Conservation (phyloP, 30 jellyfish, hydroid and myxozoan species). For the Turritopsis rubra region DNA sequence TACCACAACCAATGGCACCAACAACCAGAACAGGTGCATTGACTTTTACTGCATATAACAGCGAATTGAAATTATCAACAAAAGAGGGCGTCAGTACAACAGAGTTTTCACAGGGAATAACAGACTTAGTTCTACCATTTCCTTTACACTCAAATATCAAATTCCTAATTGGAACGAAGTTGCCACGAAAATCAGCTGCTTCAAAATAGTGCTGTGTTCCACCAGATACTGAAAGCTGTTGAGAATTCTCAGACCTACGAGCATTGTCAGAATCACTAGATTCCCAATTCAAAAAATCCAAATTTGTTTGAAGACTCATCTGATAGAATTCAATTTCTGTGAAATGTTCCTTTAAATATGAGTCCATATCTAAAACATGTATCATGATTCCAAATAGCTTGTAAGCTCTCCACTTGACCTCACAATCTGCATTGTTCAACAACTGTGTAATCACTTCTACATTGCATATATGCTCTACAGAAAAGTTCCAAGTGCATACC, state of each 20-base stretch:
- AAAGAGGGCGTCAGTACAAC: slow-evolving; percentile 32
- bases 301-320: neutral
- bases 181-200: neutral
- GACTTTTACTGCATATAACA: slow-evolving; percentile 7
- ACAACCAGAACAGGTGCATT: slow-evolving; percentile 51
- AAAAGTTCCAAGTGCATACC: neutral
- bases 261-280: neutral
- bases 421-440: neutral
- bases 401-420: neutral
- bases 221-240: neutral
- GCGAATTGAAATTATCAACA: slow-evolving; percentile 2
- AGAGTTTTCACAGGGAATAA: neutral
- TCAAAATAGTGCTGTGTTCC: neutral
- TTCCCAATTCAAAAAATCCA: neutral
- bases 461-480: neutral
- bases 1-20: slow-evolving; percentile 87
- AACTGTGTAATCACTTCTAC: neutral
- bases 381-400: neutral
- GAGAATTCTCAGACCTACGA: neutral
- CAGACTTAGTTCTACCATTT: neutral
- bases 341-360: neutral
- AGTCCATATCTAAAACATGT: slow-evolving; percentile 11
- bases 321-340: slow-evolving; percentile 4
- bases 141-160: neutral
- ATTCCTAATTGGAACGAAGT: slow-evolving; percentile 10